Percentiles rank a stretch among this genome's conserved stretches.
Conservation (phyloP, 2,888 invertebrate species). For the Allolobophora icterica region DNA sequence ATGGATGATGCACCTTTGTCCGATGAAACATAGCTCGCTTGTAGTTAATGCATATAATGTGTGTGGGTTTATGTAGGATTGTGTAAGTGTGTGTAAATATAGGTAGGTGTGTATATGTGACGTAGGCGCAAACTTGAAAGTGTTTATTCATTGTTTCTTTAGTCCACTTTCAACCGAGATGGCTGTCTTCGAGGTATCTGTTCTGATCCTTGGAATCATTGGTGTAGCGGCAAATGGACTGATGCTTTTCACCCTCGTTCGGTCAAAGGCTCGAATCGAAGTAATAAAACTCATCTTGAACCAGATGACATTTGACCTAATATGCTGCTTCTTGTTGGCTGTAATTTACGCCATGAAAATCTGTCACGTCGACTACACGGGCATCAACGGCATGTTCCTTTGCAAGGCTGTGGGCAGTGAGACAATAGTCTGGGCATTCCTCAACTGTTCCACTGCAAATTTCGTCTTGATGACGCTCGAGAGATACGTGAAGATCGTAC, state of each 20-base stretch:
- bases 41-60: not conserved
- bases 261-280: not conserved
- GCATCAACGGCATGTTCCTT: not conserved
- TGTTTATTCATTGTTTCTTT: not conserved
- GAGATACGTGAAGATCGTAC: not conserved
- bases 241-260: not conserved
- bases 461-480: not conserved
- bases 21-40: not conserved
- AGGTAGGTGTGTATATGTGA: too few relatives aligned
- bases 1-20: not conserved
- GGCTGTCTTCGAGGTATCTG: not conserved
- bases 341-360: not conserved
- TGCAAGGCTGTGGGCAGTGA: not conserved
- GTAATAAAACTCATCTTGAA: not conserved
- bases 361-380: not conserved
- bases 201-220: not conserved
- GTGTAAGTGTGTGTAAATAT: too few relatives aligned
- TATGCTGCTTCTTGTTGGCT: not conserved
- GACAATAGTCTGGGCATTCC: not conserved
- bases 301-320: not conserved
- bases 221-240: not conserved
- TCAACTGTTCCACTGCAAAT: not conserved
- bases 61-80: too few relatives aligned
- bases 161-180: not conserved
- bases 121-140: not conserved